These are phyloP conservation scores for Araneus ventricosus DNA, from an alignment of 1,140 invertebrate genomes.

Conservation along the genomic window DNA sequence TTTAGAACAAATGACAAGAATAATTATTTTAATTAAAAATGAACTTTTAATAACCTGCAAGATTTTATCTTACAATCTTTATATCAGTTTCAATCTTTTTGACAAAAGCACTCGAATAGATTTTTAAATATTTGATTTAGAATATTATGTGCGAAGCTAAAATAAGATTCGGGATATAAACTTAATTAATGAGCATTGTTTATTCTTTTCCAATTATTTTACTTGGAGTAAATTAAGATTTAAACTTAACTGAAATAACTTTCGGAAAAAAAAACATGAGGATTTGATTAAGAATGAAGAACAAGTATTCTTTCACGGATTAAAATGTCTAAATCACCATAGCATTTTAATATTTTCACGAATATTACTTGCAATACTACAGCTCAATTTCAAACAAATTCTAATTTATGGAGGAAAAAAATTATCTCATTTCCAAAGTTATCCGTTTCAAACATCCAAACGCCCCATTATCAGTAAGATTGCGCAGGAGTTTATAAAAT, in stretches of 20 bases:
- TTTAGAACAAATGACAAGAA: too few relatives aligned
- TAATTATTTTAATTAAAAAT: too few relatives aligned
- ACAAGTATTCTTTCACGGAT: conserved; percentile 13
- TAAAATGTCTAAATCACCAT: conserved; percentile 31
- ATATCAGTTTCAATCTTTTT: too few relatives aligned
- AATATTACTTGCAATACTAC: background rate
- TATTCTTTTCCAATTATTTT: conserved; percentile 29
- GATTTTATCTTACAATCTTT: too few relatives aligned
- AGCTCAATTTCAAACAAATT: background rate
- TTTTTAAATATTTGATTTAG: too few relatives aligned
- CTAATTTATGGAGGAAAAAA: conserved; percentile 9
- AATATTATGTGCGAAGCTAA: too few relatives aligned
- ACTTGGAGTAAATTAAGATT: background rate
- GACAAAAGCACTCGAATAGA: too few relatives aligned
- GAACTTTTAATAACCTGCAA: too few relatives aligned
- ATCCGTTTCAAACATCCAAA: too few relatives aligned
- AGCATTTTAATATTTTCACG: background rate
- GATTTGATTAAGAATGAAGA: conserved; percentile 24
- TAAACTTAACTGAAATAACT: background rate
- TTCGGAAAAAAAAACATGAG: background rate
- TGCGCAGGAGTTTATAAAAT: background rate
- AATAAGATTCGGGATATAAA: too few relatives aligned
- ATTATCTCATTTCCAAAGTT: too few relatives aligned
- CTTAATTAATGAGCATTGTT: too few relatives aligned
- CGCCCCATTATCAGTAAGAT: background rate